Evolutionary conservation across 2,888 invertebrate species (phyloP).

Genomic region (Luffia ferchaultella): DNA sequence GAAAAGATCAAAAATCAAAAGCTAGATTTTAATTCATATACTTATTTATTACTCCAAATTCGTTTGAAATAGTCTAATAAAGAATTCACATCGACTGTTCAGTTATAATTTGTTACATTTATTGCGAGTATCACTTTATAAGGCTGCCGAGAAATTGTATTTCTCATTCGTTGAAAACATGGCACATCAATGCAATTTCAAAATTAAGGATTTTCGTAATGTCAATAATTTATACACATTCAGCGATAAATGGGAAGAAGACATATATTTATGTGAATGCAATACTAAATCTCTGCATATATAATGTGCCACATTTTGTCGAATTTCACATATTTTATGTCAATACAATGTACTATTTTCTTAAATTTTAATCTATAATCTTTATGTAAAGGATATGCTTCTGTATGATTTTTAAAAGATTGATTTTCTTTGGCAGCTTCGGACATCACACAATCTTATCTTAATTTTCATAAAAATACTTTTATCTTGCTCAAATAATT

Average conservation of each 20-base stretch:
- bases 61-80: neutral
- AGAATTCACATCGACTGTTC: neutral
- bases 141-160: neutral
- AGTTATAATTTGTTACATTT: neutral
- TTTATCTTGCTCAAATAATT: too few species aligned
- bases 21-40: neutral
- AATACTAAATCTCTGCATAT: neutral
- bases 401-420: constrained; percentile 3
- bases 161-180: neutral
- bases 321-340: neutral
- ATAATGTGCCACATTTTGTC: neutral
- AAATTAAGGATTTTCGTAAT: neutral
- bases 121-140: constrained; percentile 1
- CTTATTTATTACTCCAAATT: neutral
- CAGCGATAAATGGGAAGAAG: too few species aligned
- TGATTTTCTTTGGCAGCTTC: constrained; percentile 12
- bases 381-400: neutral
- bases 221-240: constrained; percentile 9
- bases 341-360: neutral
- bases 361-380: neutral
- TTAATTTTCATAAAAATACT: constrained; percentile 22
- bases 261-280: too few species aligned
- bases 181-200: neutral
- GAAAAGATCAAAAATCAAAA: too few species aligned
- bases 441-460: constrained; percentile 12